phyloP scores from a whole-genome alignment of 2,113 vertebrate genomes.

The Kryptolebias marmoratus region DNA sequence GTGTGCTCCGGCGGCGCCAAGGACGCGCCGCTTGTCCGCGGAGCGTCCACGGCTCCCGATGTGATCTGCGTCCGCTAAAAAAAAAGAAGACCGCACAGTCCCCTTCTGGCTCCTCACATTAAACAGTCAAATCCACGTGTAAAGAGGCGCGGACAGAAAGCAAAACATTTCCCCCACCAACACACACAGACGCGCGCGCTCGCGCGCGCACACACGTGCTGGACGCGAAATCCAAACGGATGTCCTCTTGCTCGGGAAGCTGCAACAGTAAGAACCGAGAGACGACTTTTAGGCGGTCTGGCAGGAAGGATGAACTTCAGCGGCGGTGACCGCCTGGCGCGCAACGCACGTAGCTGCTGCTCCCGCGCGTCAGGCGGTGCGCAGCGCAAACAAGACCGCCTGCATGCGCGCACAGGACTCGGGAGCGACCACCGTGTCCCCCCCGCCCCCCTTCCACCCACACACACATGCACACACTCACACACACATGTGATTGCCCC shows the following conservation, averaged over 20 bases:
- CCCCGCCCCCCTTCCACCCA: too few species aligned
- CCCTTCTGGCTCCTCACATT: conserved; percentile 4
- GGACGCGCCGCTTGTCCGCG: conserved; percentile 35
- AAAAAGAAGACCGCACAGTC: too few species aligned
- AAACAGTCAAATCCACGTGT: conserved; percentile 13
- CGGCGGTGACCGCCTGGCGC: conserved; percentile 19
- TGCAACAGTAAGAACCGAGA: conserved; percentile 3
- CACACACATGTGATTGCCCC: neutral
- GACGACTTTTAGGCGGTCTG: conserved; percentile 12
- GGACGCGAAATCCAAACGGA: conserved; percentile 36
- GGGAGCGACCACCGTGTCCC: too few species aligned
- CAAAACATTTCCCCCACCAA: neutral
- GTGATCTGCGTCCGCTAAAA: conserved; percentile 22
- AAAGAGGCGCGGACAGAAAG: neutral
- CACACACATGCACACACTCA: too few species aligned
- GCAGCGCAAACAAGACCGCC: conserved; percentile 22
- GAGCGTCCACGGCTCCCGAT: conserved; percentile 16
- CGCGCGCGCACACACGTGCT: conserved; percentile 19
- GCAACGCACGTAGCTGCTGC: conserved; percentile 26
- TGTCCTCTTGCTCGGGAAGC: neutral
- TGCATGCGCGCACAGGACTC: conserved; percentile 23
- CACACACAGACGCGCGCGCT: too few species aligned
- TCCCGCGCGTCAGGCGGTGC: conserved; percentile 35
- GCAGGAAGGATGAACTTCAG: conserved; percentile 48
- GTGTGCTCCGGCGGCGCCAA: conserved; percentile 48